Conservation (phyloP, 2,797 vertebrate species). For the Harpagifer antarcticus region DNA sequence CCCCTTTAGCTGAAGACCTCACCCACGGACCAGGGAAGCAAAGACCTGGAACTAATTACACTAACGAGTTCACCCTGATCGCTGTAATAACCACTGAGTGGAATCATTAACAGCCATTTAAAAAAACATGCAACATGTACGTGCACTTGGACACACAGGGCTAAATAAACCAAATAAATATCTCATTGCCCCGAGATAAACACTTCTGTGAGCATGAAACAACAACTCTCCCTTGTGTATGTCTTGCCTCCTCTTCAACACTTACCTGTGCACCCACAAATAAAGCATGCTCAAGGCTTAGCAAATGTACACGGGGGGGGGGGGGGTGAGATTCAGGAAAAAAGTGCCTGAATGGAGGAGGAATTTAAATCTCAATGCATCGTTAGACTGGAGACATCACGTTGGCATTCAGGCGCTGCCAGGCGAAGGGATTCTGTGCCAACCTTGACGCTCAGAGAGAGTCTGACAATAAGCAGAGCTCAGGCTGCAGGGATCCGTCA, state of each 20-base stretch:
- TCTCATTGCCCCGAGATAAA: slow-evolving; percentile 6
- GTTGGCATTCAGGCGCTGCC: slow-evolving; percentile 73
- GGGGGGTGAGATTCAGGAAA: slow-evolving; percentile 62
- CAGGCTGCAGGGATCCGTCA: slow-evolving; percentile 61
- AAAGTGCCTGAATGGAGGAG: slow-evolving; percentile 62
- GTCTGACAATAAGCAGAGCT: slow-evolving; percentile 68
- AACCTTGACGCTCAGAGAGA: slow-evolving; percentile 55
- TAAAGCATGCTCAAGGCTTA: slow-evolving; percentile 9
- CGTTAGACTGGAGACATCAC: slow-evolving; percentile 65
- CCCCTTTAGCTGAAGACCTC: slow-evolving; percentile 74
- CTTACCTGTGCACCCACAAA: slow-evolving; percentile 11
- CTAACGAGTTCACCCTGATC: slow-evolving; percentile 83
- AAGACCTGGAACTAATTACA: slow-evolving; percentile 85
- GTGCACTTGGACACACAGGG: slow-evolving; percentile 40
- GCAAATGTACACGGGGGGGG: slow-evolving; percentile 17
- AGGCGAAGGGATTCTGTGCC: slow-evolving; percentile 64
- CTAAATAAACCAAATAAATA: slow-evolving; percentile 23
- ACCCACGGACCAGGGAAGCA: slow-evolving; percentile 75
- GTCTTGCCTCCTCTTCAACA: slow-evolving; percentile 2
- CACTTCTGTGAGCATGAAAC: slow-evolving; percentile 2
- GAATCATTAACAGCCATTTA: slow-evolving; percentile 70
- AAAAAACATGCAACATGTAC: slow-evolving; percentile 45
- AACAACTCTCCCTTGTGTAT: slow-evolving; percentile 24
- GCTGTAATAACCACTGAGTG: slow-evolving; percentile 58
- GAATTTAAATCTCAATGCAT: slow-evolving; percentile 82